Evolutionary conservation across 1,140 invertebrate genomes (phyloP), one percentile per base, ranked within the genome.

Genomic region (Lethocerus indicus): DNA sequence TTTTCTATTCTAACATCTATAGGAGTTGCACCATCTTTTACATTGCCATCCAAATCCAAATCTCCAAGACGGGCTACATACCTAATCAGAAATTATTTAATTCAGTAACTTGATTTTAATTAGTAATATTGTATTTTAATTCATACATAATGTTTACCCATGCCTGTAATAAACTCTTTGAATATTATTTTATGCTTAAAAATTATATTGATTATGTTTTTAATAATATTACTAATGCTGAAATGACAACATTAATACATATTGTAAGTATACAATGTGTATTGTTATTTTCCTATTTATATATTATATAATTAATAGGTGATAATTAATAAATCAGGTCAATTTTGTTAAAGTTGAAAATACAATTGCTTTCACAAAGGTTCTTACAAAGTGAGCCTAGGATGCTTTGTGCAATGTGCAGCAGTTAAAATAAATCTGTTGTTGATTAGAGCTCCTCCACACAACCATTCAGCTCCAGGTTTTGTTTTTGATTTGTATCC

Each of bases 401-500:
- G 26, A 37, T 36, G 39, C 21, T 39, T 39, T 26, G 81, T 68
- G 53, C 67, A 67, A 48, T 68, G 67, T 20, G 64, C 65, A 14
- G 67, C 66, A 23, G 67, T 68, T 12, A 68, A 26, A 25, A 68
- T 58, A 45, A 61, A 61, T 51, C 58, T 35, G 59, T 85, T 79
- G 0, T 82, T 83, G 51, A 90, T 79, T 2, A 90, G 67, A 1
- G 74, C 76, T 1, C 82, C 86, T 0, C 85, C 85, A 57, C 85
- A 88, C 21, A 48, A 40, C 49, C 50, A 60, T 23, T 51, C 28
- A 3, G 36, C 36, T 2, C 54, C 43, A n/a, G 39, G 48, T 62
- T 59, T 18, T 56, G 57, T 25, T 27, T 23, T 49, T 51, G 60
- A 7, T 47, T 56, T 43, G 57, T 81, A 83, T 21, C 76, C 80